Conservation (phyloP, 2,113 vertebrate species). For the Poecile atricapillus region DNA sequence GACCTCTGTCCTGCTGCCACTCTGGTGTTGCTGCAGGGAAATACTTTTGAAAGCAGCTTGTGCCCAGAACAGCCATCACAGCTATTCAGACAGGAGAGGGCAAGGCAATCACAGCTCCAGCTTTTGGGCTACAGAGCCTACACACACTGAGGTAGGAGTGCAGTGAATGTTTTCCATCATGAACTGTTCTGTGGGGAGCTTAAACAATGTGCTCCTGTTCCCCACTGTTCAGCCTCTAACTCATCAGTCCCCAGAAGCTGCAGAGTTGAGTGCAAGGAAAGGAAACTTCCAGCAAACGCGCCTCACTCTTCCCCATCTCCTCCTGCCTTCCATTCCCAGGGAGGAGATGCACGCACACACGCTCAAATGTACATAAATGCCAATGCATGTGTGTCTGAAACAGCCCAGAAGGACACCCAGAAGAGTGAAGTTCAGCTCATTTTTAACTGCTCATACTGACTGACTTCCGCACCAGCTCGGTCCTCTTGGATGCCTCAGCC, state of each 20-base stretch:
- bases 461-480: background rate
- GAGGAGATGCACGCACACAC: background rate
- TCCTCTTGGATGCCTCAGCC: fast-evolving
- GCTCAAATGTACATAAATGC: background rate
- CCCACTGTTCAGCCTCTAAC: background rate
- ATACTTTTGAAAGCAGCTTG: fast-evolving
- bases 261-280: background rate
- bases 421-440: background rate
- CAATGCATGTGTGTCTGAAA: background rate
- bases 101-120: background rate
- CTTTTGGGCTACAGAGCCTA: background rate
- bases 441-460: background rate
- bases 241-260: background rate
- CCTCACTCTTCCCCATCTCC: background rate
- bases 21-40: fast-evolving
- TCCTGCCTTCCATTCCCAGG: background rate
- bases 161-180: background rate
- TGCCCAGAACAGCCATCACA: background rate
- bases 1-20: background rate
- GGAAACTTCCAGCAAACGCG: fast-evolving
- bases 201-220: background rate
- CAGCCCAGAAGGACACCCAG: background rate
- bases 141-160: background rate
- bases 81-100: background rate
- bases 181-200: background rate